phyloP scores from a whole-genome alignment of 2,797 vertebrate genomes.

The Phyllotis vaccarum region DNA sequence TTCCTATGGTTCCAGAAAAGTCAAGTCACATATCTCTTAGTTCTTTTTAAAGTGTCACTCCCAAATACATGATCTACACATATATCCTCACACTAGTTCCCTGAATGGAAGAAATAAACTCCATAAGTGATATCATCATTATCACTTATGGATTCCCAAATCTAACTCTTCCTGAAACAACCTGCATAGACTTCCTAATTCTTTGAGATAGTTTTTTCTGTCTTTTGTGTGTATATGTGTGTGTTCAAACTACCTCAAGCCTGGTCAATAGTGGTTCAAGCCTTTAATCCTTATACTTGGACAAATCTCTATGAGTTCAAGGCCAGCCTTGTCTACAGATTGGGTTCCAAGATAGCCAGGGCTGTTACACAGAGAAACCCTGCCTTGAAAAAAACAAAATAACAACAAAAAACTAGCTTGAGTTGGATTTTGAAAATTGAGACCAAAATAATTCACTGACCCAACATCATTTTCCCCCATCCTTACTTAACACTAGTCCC shows the following conservation, averaged over 20 bases:
- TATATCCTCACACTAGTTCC: neutral
- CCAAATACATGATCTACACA: neutral
- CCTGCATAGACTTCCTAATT: neutral
- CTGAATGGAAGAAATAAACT: neutral
- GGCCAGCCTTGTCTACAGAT: too few species aligned
- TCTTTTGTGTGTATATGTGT: neutral
- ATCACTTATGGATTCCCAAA: neutral
- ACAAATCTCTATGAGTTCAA: neutral
- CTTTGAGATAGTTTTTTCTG: neutral
- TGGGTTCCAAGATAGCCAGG: too few species aligned
- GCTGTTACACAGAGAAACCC: too few species aligned
- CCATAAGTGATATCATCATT: neutral
- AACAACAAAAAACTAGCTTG: too few species aligned
- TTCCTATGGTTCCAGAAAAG: neutral
- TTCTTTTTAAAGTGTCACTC: neutral
- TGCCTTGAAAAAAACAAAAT: too few species aligned
- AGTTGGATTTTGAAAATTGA: constrained; percentile 12
- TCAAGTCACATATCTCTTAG: neutral
- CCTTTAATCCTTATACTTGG: too few species aligned
- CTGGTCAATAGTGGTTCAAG: too few species aligned
- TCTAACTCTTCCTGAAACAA: neutral
- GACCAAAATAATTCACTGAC: neutral
- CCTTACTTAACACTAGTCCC: neutral
- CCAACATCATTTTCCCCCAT: neutral
- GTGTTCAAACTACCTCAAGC: neutral